Percentiles rank a stretch among this genome's conserved stretches.
phyloP scores from a whole-genome alignment of 2,797 vertebrate species.

The Hoplostethus mediterraneus region DNA sequence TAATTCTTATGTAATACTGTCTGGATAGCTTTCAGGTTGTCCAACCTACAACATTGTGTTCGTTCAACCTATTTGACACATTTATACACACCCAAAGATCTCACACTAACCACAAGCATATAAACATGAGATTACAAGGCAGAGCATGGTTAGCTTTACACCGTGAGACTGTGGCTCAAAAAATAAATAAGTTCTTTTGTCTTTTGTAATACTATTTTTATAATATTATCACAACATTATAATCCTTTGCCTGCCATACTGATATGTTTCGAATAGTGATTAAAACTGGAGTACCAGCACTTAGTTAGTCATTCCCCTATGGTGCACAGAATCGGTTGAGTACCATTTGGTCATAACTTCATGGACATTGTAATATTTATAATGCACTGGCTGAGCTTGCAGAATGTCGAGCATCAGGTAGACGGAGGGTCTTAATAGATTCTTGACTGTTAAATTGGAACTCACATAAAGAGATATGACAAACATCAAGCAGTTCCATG shows the following conservation, averaged over 20 bases:
- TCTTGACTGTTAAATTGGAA: no score
- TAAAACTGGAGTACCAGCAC: constrained; percentile 14
- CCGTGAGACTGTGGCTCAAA: constrained; percentile 27
- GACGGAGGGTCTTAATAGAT: not conserved
- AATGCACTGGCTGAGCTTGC: not conserved
- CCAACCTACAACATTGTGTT: constrained; percentile 33
- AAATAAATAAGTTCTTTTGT: constrained; percentile 57
- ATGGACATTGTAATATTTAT: constrained; percentile 15
- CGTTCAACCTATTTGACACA: constrained; percentile 31
- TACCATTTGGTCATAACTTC: constrained; percentile 40
- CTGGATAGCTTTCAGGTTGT: constrained; percentile 40
- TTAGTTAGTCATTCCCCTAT: constrained; percentile 5
- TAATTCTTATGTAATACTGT: constrained; percentile 58
- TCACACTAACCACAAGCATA: constrained; percentile 15
- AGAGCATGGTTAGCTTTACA: constrained; percentile 46
- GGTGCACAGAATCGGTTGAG: constrained; percentile 23
- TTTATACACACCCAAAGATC: constrained; percentile 26
- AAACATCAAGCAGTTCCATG: not conserved
- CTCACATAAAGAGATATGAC: no score
- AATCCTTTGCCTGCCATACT: not conserved
- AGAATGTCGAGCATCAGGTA: not conserved
- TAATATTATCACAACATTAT: constrained; percentile 11
- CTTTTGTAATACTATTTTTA: constrained; percentile 36
- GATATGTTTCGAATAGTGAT: constrained; percentile 36
- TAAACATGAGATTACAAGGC: constrained; percentile 26